Conservation (phyloP, 2,113 vertebrate genomes). For the Festucalex cinctus region DNA sequence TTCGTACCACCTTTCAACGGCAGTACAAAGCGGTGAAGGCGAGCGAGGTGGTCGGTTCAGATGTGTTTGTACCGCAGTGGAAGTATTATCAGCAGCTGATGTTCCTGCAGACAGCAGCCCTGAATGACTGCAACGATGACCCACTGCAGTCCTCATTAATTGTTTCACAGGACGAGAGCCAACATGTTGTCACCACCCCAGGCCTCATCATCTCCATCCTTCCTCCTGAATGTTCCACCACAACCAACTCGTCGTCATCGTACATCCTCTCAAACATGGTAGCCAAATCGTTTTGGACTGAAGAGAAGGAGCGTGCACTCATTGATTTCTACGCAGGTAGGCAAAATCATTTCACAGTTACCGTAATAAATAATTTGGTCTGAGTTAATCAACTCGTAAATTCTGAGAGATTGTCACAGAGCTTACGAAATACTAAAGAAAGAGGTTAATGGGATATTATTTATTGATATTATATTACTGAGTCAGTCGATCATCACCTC, state of each 20-base stretch:
- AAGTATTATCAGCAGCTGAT: slow-evolving; percentile 58
- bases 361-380: background rate
- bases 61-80: slow-evolving; percentile 51
- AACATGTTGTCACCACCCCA: background rate
- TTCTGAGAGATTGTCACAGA: background rate
- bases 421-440: too few relatives aligned
- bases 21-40: slow-evolving; percentile 53
- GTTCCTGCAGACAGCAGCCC: slow-evolving; percentile 54
- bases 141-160: background rate
- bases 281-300: slow-evolving; percentile 51
- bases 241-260: slow-evolving; percentile 11
- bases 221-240: slow-evolving; percentile 9
- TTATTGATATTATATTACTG: too few relatives aligned
- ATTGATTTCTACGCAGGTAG: slow-evolving; percentile 57
- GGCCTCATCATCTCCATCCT: slow-evolving; percentile 28
- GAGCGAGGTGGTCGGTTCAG: slow-evolving; percentile 12
- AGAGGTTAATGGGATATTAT: too few relatives aligned
- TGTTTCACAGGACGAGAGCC: slow-evolving; percentile 15
- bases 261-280: slow-evolving; percentile 17
- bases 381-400: background rate
- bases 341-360: background rate
- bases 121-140: background rate
- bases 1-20: slow-evolving; percentile 58
- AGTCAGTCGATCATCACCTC: too few relatives aligned
- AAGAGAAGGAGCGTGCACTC: slow-evolving; percentile 43